Base-by-base conservation (phyloP, 2,797 vertebrate species). In the Sardinella longiceps region DNA sequence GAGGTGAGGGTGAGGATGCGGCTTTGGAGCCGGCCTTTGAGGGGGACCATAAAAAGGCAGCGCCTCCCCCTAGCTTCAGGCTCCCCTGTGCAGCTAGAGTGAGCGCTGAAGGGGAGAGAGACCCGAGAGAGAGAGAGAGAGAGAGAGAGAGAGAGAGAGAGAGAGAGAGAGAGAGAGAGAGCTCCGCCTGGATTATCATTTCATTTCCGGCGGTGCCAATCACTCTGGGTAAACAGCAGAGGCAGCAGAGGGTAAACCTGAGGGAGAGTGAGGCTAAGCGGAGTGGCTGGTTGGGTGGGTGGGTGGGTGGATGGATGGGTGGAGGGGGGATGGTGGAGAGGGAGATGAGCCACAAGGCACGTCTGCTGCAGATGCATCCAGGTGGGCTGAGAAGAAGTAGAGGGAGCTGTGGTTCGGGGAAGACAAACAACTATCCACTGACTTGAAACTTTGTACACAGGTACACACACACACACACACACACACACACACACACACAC, bases 171-270 rank as follows among this genome's bases (percentile, higher is more conserved):
- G 23, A 7, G 39, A 30, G 23, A 5, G 20, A 14, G 23, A 23
- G 5, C 58, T 60, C 12, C 6, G 81, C 83, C 86, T 83, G 87
- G 85, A 89, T 90, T 89, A 88, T 84, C 85, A 86, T 90, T 88
- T 90, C 80, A 88, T 90, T 85, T 89, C 66, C 84, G 83, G 60
- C 0, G 80, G 82, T 88, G 89, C 84, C 90, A 88, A 86, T 90
- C 87, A 88, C 80, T 86, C 83, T 56, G 51, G 70, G 85, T 87
- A 89, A 89, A 90, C 86, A 90, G 30, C 77, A 12, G 30, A 51
- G 46, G 50, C 77, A 5, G n/a, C 86, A 37, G 14, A 82, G 85
- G 86, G 86, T 85, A 89, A 87, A 89, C 87, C 85, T 86, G 14
- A 1, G 70, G 39, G 81, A 81, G 82, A 84, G 87, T 86, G 83